phyloP scores from a whole-genome alignment of 2,113 vertebrate species.

The Panthera tigris region DNA sequence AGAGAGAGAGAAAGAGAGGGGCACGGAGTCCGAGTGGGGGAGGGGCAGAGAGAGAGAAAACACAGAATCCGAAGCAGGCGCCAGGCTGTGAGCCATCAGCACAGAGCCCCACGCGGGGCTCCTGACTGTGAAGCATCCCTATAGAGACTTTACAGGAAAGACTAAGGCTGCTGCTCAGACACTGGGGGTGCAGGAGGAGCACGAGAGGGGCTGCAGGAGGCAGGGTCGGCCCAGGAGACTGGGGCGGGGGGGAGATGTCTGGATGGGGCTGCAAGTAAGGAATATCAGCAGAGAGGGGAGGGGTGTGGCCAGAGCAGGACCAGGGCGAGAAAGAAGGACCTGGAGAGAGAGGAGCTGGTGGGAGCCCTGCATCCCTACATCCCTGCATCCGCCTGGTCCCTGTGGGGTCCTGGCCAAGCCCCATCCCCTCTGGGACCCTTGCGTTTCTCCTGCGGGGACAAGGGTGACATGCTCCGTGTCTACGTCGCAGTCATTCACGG shows the following conservation, averaged over 20 bases:
- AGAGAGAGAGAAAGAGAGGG: too few relatives aligned
- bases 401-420: too few relatives aligned
- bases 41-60: too few relatives aligned
- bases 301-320: background rate
- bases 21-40: too few relatives aligned
- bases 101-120: background rate
- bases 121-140: background rate
- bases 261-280: background rate
- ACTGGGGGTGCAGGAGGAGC: too few relatives aligned
- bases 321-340: background rate
- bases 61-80: too few relatives aligned
- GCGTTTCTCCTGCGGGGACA: background rate
- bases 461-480: fast-evolving
- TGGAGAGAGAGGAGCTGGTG: background rate
- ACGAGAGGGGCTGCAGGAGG: background rate
- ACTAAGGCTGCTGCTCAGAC: background rate
- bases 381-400: background rate
- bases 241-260: fast-evolving
- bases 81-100: too few relatives aligned
- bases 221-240: background rate
- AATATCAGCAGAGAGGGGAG: background rate
- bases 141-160: background rate
- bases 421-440: background rate
- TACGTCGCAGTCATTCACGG: fast-evolving
- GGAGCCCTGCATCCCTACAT: background rate